A percentile compares a stretch with the other conserved stretches of the same genome.
phyloP scores from a whole-genome alignment of 2,797 vertebrate genomes.

The Philypnodon macrostomus region DNA sequence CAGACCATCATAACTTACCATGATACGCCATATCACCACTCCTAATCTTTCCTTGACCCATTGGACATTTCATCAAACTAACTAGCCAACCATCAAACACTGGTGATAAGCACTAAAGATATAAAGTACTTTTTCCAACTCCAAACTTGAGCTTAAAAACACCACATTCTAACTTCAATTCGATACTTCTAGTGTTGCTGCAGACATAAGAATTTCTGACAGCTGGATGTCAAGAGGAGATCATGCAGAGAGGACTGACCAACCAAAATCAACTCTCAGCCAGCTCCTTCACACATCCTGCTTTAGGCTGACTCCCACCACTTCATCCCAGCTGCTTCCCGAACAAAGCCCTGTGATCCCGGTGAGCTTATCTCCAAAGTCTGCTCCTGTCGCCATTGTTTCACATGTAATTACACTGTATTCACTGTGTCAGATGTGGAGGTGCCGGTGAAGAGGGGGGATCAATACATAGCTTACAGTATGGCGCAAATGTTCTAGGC shows the following conservation, averaged over 20 bases:
- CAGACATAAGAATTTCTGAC: slow-evolving; percentile 21
- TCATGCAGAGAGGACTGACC: slow-evolving; percentile 21
- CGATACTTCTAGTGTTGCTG: not conserved
- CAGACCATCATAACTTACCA: no score
- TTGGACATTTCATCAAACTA: no score
- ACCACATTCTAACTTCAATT: not conserved
- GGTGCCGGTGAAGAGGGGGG: slow-evolving; percentile 31
- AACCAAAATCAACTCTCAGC: slow-evolving; percentile 42
- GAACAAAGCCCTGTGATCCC: slow-evolving; percentile 63
- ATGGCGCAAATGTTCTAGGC: no score
- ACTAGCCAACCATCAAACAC: no score
- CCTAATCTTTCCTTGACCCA: no score
- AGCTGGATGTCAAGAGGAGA: slow-evolving; percentile 11
- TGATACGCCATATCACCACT: no score
- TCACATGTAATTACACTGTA: slow-evolving; percentile 58
- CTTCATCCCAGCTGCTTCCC: slow-evolving; percentile 46
- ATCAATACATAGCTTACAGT: slow-evolving; percentile 26
- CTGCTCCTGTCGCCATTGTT: slow-evolving; percentile 51
- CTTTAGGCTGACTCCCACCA: slow-evolving; percentile 47
- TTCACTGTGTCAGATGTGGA: slow-evolving; percentile 31
- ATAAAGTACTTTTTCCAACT: not conserved
- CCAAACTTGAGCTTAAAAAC: not conserved
- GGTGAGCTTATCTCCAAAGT: slow-evolving; percentile 60
- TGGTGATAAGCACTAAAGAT: no score
- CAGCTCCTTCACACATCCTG: slow-evolving; percentile 38